A percentile compares a stretch with the other conserved stretches of the same genome.
Evolutionary conservation across 2,113 vertebrate genomes (phyloP).

Genomic region (Laterallus jamaicensis): DNA sequence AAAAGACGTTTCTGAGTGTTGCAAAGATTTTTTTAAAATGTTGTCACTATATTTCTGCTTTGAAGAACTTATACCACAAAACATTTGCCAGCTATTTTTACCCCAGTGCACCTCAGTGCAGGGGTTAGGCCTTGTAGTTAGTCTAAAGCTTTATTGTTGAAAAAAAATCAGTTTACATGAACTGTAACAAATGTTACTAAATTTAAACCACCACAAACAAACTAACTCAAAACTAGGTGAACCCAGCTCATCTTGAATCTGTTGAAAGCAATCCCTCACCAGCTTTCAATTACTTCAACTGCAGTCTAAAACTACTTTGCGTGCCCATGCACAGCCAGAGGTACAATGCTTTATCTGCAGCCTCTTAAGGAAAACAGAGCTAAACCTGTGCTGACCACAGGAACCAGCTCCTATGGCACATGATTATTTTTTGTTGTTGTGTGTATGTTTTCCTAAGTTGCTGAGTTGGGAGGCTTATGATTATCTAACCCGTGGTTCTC

Average conservation of each 20-base stretch:
- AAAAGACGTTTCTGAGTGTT: too few relatives aligned
- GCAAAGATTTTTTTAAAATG: not conserved
- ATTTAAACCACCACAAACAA: not conserved
- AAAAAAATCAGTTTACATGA: not conserved
- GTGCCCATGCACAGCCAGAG: not conserved
- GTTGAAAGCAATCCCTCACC: not conserved
- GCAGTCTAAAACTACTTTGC: not conserved
- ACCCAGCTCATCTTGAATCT: not conserved
- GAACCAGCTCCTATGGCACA: not conserved
- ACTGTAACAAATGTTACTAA: not conserved
- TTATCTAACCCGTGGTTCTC: conserved; percentile 23
- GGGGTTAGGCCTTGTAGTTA: not conserved
- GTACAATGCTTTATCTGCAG: not conserved
- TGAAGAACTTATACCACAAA: not conserved
- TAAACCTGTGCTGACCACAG: conserved; percentile 33
- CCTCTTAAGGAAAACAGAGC: not conserved
- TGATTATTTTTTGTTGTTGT: not conserved
- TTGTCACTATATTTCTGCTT: not conserved
- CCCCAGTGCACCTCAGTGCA: not conserved
- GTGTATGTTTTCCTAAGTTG: not conserved
- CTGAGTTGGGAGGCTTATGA: not conserved
- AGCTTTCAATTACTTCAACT: not conserved
- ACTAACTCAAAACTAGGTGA: not conserved
- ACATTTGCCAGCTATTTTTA: not conserved
- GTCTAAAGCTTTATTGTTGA: not conserved